Percentiles rank a stretch among this genome's conserved stretches.
phyloP scores from a whole-genome alignment of 2,113 vertebrate species.

The Casuarius casuarius region DNA sequence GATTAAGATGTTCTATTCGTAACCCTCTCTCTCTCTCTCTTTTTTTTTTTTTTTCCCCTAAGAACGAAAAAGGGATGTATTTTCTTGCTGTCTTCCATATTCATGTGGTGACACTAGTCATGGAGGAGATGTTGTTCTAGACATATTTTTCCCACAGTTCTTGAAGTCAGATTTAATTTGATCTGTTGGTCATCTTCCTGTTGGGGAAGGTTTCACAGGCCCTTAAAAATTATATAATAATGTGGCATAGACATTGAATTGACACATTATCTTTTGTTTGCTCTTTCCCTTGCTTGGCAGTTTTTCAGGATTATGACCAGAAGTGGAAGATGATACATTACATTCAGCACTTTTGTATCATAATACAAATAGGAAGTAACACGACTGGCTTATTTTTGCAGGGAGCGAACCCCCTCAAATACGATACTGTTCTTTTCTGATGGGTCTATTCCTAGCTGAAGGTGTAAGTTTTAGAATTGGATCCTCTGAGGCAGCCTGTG shows the following conservation, averaged over 20 bases:
- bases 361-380: neutral
- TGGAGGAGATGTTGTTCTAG: conserved; percentile 1
- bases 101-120: conserved; percentile 27
- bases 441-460: neutral
- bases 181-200: neutral
- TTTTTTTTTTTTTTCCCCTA: neutral
- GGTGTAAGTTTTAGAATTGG: neutral
- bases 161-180: conserved; percentile 1
- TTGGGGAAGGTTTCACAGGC: neutral
- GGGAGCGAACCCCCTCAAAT: neutral
- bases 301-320: neutral
- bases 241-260: neutral
- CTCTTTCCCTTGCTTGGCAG: neutral
- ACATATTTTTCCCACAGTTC: conserved; percentile 1
- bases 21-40: neutral
- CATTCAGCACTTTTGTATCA: neutral
- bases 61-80: neutral
- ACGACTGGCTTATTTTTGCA: neutral
- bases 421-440: neutral
- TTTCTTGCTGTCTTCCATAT: neutral
- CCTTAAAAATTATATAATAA: neutral
- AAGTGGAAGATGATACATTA: neutral
- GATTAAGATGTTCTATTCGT: neutral
- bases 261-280: neutral
- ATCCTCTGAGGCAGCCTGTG: neutral